Conservation (phyloP, 1,140 invertebrate species). For the Bemisia tabaci region DNA sequence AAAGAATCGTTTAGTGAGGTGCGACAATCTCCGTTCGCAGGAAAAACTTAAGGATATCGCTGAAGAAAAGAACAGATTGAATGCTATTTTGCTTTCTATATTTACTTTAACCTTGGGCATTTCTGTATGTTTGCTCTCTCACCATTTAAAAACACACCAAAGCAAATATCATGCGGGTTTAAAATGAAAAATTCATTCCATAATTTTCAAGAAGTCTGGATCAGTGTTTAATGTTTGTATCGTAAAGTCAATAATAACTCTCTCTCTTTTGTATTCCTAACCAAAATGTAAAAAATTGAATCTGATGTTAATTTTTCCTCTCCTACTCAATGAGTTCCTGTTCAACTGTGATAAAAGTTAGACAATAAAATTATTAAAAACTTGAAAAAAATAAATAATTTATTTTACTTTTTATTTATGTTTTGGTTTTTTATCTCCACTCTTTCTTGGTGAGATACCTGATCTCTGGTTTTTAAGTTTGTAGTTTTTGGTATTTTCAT, state of each 20-base stretch:
- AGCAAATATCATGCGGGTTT: too few relatives aligned
- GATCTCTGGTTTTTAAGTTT: background rate
- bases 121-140: too few relatives aligned
- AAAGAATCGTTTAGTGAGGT: too few relatives aligned
- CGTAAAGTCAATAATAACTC: background rate
- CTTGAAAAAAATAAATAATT: background rate
- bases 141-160: too few relatives aligned
- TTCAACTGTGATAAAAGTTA: background rate
- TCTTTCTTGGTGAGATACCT: background rate
- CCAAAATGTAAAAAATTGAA: background rate
- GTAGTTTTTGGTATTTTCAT: background rate
- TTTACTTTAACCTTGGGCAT: too few relatives aligned
- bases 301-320: background rate
- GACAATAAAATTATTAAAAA: background rate
- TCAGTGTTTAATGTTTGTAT: background rate
- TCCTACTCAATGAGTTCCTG: background rate
- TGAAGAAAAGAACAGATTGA: too few relatives aligned
- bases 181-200: too few relatives aligned
- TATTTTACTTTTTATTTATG: background rate
- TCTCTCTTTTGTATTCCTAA: background rate
- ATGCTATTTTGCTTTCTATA: too few relatives aligned
- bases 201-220: background rate
- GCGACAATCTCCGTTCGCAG: too few relatives aligned
- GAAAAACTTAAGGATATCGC: too few relatives aligned
- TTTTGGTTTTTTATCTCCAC: background rate